phyloP scores from a whole-genome alignment of 2,888 invertebrate species.

The Diabrotica balteata region DNA sequence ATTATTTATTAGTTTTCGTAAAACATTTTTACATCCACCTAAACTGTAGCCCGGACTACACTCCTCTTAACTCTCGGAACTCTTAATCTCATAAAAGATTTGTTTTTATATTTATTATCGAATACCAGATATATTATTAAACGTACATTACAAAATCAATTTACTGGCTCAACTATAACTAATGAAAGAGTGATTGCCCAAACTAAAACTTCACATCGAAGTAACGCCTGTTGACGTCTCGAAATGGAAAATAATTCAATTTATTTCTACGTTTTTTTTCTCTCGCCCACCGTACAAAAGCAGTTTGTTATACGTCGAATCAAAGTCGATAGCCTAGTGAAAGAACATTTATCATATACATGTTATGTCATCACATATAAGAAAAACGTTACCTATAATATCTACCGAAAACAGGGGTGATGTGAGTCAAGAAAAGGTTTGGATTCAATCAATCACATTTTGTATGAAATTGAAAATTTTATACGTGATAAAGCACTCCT shows the following conservation, averaged over 20 bases:
- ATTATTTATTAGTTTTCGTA: too few species aligned
- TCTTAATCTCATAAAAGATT: too few species aligned
- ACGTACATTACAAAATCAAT: too few species aligned
- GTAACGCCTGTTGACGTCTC: constrained; percentile 1
- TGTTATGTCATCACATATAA: constrained; percentile 52
- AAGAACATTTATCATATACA: constrained; percentile 55
- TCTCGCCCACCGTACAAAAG: constrained; percentile 25
- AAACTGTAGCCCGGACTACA: too few species aligned
- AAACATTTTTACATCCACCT: too few species aligned
- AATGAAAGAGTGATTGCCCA: too few species aligned
- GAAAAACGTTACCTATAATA: constrained; percentile 44
- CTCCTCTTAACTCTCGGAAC: too few species aligned
- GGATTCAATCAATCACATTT: constrained; percentile 55
- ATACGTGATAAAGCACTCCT: constrained; percentile 53
- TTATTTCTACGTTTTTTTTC: constrained; percentile 7
- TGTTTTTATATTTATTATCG: too few species aligned
- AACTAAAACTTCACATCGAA: not conserved
- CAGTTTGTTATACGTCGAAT: constrained; percentile 56
- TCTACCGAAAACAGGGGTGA: constrained; percentile 38
- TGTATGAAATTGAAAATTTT: constrained; percentile 55
- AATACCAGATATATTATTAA: too few species aligned
- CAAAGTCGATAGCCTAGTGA: constrained; percentile 55
- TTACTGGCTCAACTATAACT: too few species aligned
- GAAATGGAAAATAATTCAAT: constrained; percentile 13
- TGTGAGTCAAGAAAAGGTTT: constrained; percentile 41